These are phyloP conservation scores for Halcyon senegalensis DNA, from an alignment of 2,113 vertebrate genomes.

Conservation along the genomic window DNA sequence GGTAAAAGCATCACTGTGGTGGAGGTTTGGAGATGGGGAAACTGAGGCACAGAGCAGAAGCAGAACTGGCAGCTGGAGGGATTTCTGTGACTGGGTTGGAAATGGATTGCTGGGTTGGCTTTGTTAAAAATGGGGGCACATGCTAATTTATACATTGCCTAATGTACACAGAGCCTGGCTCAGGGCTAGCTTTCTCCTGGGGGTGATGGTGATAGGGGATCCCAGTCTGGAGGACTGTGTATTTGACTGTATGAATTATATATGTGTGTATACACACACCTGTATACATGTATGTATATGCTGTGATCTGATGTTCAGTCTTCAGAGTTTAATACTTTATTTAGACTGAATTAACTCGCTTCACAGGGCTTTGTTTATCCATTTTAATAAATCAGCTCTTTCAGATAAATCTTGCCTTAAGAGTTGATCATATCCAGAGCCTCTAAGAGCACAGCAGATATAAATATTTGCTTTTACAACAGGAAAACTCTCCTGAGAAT, in stretches of 20 bases:
- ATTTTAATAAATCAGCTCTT: constrained; percentile 61
- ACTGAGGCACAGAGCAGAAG: not conserved
- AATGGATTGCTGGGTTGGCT: not conserved
- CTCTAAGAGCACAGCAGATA: constrained; percentile 26
- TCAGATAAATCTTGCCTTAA: constrained; percentile 44
- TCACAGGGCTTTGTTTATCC: constrained; percentile 57
- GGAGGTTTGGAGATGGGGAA: not conserved
- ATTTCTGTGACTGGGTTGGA: not conserved
- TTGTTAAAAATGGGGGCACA: not conserved
- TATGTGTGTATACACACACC: not conserved
- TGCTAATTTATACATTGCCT: not conserved
- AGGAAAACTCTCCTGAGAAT: constrained; percentile 30
- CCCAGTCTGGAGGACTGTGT: fast-evolving
- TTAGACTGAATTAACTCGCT: constrained; percentile 48
- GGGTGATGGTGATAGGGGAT: not conserved
- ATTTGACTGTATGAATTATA: not conserved
- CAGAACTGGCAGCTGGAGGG: fast-evolving
- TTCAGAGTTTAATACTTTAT: constrained; percentile 51
- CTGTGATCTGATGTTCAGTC: not conserved
- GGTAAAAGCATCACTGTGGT: not conserved
- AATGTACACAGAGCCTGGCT: not conserved
- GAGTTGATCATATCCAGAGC: constrained; percentile 56
- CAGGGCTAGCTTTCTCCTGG: not conserved
- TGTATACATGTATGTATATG: not conserved
- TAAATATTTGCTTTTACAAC: constrained; percentile 63